Conservation (phyloP, 2,888 invertebrate species). For the Aproaerema taeniolella region DNA sequence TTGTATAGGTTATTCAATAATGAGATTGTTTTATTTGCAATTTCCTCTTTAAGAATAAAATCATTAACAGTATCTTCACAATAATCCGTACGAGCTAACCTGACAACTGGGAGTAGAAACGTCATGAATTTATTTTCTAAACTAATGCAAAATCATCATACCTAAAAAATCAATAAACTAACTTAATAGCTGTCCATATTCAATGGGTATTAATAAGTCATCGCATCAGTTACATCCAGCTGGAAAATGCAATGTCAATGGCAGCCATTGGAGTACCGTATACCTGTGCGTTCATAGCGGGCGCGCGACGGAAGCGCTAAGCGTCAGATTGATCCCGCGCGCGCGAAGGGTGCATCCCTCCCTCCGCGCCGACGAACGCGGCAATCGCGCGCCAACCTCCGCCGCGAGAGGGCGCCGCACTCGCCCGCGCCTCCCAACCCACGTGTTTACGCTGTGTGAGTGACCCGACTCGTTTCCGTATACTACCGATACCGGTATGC, state of each 20-base stretch:
- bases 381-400: constrained; percentile 70
- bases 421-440: constrained; percentile 37
- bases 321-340: constrained; percentile 35
- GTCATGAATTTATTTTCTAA: too few relatives aligned
- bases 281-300: too few relatives aligned
- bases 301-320: constrained; percentile 12
- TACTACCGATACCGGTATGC: constrained; percentile 50
- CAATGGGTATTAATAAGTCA: too few relatives aligned
- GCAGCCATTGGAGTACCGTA: constrained; percentile 26
- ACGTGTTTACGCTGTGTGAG: constrained; percentile 59
- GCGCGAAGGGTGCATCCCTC: constrained; percentile 60
- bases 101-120: too few relatives aligned
- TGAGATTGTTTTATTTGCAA: constrained; percentile 46
- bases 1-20: constrained; percentile 44
- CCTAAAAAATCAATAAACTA: too few relatives aligned
- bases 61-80: too few relatives aligned
- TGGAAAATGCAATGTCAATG: constrained; percentile 39
- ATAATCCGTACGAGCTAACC: too few relatives aligned
- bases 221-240: too few relatives aligned
- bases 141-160: too few relatives aligned
- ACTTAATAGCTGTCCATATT: background rate
- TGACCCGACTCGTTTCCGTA: constrained; percentile 62
- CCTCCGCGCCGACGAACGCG: constrained; percentile 39
- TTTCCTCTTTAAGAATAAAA: background rate
- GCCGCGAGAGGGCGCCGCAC: constrained; percentile 67